phyloP scores from a whole-genome alignment of 2,888 invertebrate species.

The Limnephilus rhombicus region DNA sequence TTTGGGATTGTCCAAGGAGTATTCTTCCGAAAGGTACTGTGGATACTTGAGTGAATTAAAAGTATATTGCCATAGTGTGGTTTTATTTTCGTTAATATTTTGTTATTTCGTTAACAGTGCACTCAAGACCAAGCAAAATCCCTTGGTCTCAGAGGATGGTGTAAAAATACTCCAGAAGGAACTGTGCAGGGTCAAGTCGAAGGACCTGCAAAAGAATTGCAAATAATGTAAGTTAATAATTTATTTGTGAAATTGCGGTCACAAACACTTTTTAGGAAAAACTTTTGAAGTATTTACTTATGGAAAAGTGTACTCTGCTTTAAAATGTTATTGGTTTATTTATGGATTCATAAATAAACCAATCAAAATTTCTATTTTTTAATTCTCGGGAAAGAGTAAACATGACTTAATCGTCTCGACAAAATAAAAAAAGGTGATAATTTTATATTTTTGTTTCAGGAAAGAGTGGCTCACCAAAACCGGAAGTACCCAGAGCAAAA shows the following conservation, averaged over 20 bases:
- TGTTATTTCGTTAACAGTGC: conserved; percentile 73
- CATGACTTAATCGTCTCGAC: not conserved
- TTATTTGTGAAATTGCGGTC: not conserved
- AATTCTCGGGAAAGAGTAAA: not conserved
- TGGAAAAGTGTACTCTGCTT: not conserved
- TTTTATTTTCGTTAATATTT: conserved; percentile 8
- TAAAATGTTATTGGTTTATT: not conserved
- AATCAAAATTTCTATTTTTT: not conserved
- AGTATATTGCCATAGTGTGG: not conserved
- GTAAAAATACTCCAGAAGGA: conserved; percentile 82
- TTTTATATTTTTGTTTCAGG: conserved; percentile 71
- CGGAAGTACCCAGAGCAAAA: conserved; percentile 86
- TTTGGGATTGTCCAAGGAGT: conserved; percentile 81
- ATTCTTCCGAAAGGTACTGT: conserved; percentile 80
- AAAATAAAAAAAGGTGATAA: not conserved
- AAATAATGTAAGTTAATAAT: conserved; percentile 79
- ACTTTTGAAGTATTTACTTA: not conserved
- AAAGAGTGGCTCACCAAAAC: conserved; percentile 78
- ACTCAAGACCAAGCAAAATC: conserved; percentile 82
- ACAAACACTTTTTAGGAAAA: not conserved
- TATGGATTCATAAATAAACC: no score
- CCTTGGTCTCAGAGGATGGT: conserved; percentile 84
- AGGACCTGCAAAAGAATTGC: conserved; percentile 79
- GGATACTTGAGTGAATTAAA: not conserved
- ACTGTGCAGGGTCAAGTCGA: conserved; percentile 84